A percentile compares a stretch with the other conserved stretches of the same genome.
phyloP scores from a whole-genome alignment of 2,797 vertebrate species.

The Myotis findleyi region DNA sequence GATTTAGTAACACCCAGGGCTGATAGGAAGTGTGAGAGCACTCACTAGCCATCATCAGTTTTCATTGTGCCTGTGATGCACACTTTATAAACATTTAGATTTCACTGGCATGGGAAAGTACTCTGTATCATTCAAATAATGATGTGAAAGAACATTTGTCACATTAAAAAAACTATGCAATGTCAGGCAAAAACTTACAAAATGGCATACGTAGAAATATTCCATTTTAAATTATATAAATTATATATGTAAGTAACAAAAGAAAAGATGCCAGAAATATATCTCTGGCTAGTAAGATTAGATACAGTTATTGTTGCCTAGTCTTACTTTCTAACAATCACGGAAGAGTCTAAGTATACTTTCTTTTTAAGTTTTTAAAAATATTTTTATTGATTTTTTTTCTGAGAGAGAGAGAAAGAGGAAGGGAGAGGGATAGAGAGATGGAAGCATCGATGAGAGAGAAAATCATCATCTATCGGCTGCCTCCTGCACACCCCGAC shows the following conservation, averaged over 20 bases:
- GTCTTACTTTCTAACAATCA: neutral
- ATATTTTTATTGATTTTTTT: too few species aligned
- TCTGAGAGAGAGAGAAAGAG: too few species aligned
- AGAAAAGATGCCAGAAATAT: conserved; percentile 31
- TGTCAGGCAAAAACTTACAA: neutral
- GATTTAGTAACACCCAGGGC: neutral
- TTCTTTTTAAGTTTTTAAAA: neutral
- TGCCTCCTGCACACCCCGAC: too few species aligned
- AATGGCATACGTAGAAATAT: neutral
- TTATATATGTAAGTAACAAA: neutral
- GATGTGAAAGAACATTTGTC: neutral
- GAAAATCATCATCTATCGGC: too few species aligned
- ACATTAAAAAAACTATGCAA: neutral
- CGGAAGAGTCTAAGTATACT: neutral
- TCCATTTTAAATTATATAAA: neutral
- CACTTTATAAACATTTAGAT: neutral
- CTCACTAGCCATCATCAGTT: neutral
- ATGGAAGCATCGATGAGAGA: too few species aligned
- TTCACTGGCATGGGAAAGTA: neutral
- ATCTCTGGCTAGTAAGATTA: neutral
- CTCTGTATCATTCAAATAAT: neutral
- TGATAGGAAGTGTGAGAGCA: neutral
- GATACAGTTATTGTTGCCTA: neutral
- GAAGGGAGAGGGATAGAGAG: too few species aligned
- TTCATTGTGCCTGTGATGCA: neutral